Conservation (phyloP, 1,140 invertebrate genomes). For the Panulirus ornatus region DNA sequence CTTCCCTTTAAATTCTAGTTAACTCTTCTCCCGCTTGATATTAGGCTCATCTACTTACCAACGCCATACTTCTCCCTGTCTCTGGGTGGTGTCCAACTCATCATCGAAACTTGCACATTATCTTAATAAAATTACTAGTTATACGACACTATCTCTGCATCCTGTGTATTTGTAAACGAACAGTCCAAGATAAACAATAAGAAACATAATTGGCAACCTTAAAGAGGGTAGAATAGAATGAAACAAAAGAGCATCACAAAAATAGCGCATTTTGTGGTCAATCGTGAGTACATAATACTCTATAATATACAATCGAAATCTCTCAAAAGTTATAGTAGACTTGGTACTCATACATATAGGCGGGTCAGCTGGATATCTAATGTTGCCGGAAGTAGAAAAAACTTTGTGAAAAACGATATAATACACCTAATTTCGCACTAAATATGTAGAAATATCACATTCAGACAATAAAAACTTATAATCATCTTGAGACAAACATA, state of each 20-base stretch:
- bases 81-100: slow-evolving; percentile 76
- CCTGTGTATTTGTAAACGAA: slow-evolving; percentile 61
- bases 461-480: no score
- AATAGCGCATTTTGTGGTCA: not conserved
- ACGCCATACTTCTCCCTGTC: slow-evolving; percentile 77
- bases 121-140: slow-evolving; percentile 27
- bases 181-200: slow-evolving; percentile 58
- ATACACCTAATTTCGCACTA: no score
- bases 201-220: not conserved
- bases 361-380: slow-evolving; percentile 63
- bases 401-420: not conserved
- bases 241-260: not conserved
- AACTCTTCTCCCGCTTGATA: not conserved
- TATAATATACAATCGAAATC: not conserved
- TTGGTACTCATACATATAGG: slow-evolving; percentile 31
- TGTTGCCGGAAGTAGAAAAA: slow-evolving; percentile 50
- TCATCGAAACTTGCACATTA: slow-evolving; percentile 45
- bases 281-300: no score
- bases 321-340: not conserved
- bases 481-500: no score
- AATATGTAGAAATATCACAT: no score
- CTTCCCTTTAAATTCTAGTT: not conserved
- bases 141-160: slow-evolving; percentile 36
- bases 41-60: slow-evolving; percentile 68
- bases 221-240: not conserved